Conservation (phyloP, 1,140 invertebrate species). For the Drosophila subpulchrella region DNA sequence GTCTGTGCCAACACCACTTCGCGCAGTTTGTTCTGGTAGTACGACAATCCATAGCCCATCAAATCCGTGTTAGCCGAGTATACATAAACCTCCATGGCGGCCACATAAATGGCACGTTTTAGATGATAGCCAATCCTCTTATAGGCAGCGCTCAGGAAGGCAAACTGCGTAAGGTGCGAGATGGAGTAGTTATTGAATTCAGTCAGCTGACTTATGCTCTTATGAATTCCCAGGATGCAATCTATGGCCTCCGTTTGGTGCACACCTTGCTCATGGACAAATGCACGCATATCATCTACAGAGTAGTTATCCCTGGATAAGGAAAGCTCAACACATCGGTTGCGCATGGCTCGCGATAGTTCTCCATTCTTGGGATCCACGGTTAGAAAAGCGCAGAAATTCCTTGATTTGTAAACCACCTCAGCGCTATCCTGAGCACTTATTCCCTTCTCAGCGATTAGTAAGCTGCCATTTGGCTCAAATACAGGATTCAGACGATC, state of each 20-base stretch:
- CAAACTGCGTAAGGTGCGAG: constrained; percentile 77
- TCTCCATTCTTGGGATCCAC: constrained; percentile 98
- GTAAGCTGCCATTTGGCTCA: constrained; percentile 95
- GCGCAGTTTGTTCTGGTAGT: constrained; percentile 80
- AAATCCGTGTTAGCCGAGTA: constrained; percentile 76
- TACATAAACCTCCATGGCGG: constrained; percentile 83
- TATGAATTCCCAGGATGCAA: constrained; percentile 86
- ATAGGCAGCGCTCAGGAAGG: constrained; percentile 72
- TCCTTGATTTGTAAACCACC: constrained; percentile 92
- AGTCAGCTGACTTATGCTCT: constrained; percentile 72
- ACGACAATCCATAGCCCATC: constrained; percentile 77
- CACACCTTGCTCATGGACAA: constrained; percentile 86
- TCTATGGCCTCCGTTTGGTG: constrained; percentile 79
- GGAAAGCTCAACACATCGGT: constrained; percentile 97
- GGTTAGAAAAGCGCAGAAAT: constrained; percentile 97
- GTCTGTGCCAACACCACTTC: constrained; percentile 67
- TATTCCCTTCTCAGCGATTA: constrained; percentile 96
- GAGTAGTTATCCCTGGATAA: constrained; percentile 86
- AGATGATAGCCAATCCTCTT: constrained; percentile 72
- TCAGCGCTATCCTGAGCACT: constrained; percentile 89
- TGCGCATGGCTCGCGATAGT: constrained; percentile 99
- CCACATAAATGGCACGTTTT: constrained; percentile 72
- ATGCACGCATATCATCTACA: constrained; percentile 86
- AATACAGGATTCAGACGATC: constrained; percentile 98
- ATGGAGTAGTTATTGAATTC: constrained; percentile 78